These are phyloP conservation scores for Machimus atricapillus DNA, from an alignment of 2,888 invertebrate genomes.

Conservation along the genomic window DNA sequence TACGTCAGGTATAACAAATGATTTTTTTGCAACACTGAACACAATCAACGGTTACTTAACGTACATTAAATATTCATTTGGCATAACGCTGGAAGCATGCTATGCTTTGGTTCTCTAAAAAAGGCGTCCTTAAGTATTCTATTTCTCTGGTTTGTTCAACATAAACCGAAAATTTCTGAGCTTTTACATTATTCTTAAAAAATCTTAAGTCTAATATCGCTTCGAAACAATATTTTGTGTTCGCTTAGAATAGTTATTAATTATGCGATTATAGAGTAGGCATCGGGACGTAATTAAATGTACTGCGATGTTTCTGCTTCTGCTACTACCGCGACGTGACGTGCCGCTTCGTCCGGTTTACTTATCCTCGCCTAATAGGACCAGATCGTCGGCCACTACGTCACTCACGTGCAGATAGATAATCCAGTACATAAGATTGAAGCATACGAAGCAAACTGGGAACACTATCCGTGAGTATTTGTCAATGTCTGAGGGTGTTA, in stretches of 20 bases:
- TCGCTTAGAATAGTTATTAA: slow-evolving; percentile 37
- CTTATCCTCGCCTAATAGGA: slow-evolving; percentile 76
- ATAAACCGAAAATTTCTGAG: slow-evolving; percentile 20
- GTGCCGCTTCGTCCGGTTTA: slow-evolving; percentile 56
- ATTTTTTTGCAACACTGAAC: slow-evolving; percentile 28
- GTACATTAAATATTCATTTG: slow-evolving; percentile 37
- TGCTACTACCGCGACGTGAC: neutral
- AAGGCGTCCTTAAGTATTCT: slow-evolving; percentile 29
- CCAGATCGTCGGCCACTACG: slow-evolving; percentile 93
- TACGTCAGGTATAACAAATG: slow-evolving; percentile 24
- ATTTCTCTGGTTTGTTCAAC: slow-evolving; percentile 2
- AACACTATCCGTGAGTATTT: slow-evolving; percentile 98
- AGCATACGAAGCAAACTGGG: slow-evolving; percentile 97
- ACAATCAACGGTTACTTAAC: slow-evolving; percentile 34
- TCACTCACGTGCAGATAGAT: slow-evolving; percentile 96
- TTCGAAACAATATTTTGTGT: slow-evolving; percentile 34
- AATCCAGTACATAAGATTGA: slow-evolving; percentile 99
- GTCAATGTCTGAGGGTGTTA: slow-evolving; percentile 98
- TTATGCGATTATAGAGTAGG: slow-evolving; percentile 37
- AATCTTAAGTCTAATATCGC: slow-evolving; percentile 34
- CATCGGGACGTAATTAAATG: slow-evolving; percentile 37
- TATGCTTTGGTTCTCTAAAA: slow-evolving; percentile 33
- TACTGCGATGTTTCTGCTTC: neutral
- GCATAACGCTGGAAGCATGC: slow-evolving; percentile 42
- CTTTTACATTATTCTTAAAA: slow-evolving; percentile 32